These are phyloP conservation scores for Tipula lateralis DNA, from an alignment of 2,888 invertebrate genomes.

Conservation along the genomic window DNA sequence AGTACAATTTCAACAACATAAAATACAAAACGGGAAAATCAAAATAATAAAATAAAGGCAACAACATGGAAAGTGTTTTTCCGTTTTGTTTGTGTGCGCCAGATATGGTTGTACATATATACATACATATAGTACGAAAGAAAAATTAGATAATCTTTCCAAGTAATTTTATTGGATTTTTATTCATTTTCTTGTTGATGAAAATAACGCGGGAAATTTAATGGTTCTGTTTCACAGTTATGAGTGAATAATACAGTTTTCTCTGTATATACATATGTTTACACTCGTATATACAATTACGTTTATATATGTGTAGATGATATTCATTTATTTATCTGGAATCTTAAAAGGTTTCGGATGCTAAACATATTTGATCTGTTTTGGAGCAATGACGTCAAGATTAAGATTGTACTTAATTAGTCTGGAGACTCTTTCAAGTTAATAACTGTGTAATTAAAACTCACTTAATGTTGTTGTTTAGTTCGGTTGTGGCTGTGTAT, in stretches of 20 bases:
- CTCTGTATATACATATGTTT: background rate
- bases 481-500: background rate
- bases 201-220: background rate
- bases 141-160: background rate
- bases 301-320: background rate
- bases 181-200: background rate
- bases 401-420: background rate
- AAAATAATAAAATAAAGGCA: background rate
- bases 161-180: background rate
- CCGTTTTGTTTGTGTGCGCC: background rate
- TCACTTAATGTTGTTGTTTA: background rate
- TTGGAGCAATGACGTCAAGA: background rate
- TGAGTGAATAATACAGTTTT: background rate
- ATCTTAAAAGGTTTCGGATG: background rate
- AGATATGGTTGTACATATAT: background rate
- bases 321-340: background rate
- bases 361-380: background rate
- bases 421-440: background rate
- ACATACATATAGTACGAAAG: background rate
- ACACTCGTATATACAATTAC: background rate
- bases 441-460: background rate
- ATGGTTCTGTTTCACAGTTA: background rate
- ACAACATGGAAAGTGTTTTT: background rate
- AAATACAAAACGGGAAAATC: background rate
- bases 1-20: background rate